These are phyloP conservation scores for Smutsia gigantea DNA, from an alignment of 2,797 vertebrate genomes.

Conservation along the genomic window DNA sequence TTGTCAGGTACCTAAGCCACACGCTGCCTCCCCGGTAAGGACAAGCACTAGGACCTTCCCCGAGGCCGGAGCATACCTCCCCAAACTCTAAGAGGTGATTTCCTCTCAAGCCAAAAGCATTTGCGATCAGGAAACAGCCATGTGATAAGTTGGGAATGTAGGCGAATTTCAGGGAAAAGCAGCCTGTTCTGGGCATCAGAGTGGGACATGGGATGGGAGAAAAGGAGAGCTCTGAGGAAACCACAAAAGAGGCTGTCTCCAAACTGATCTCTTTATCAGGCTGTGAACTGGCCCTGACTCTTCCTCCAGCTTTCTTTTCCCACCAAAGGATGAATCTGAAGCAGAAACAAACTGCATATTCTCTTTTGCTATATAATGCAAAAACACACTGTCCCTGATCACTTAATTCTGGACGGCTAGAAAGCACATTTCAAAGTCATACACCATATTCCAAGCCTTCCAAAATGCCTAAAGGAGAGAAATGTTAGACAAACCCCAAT, in stretches of 20 bases:
- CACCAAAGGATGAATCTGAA: background rate
- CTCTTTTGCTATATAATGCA: background rate
- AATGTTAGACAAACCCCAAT: slow-evolving; percentile 48
- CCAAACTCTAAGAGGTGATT: background rate
- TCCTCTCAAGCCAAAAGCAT: background rate
- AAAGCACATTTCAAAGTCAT: slow-evolving; percentile 63
- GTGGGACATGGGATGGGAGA: background rate
- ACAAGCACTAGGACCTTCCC: background rate
- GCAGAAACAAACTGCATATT: background rate
- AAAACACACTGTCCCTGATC: slow-evolving; percentile 12
- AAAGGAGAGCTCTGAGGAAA: background rate
- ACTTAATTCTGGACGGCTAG: slow-evolving; percentile 31
- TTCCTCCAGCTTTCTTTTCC: background rate
- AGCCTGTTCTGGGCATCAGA: background rate
- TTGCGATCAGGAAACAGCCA: background rate
- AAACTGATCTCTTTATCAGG: background rate
- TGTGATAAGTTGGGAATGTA: background rate
- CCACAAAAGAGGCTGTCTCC: background rate
- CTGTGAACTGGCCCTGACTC: background rate
- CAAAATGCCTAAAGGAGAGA: slow-evolving; percentile 67
- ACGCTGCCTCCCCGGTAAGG: background rate
- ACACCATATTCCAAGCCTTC: slow-evolving; percentile 32
- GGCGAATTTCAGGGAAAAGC: background rate
- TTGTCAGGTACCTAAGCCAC: background rate
- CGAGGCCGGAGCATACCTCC: background rate